Evolutionary conservation across 2,888 invertebrate genomes (phyloP), one percentile per base, ranked within the genome.

Genomic region (Desoria tigrina): DNA sequence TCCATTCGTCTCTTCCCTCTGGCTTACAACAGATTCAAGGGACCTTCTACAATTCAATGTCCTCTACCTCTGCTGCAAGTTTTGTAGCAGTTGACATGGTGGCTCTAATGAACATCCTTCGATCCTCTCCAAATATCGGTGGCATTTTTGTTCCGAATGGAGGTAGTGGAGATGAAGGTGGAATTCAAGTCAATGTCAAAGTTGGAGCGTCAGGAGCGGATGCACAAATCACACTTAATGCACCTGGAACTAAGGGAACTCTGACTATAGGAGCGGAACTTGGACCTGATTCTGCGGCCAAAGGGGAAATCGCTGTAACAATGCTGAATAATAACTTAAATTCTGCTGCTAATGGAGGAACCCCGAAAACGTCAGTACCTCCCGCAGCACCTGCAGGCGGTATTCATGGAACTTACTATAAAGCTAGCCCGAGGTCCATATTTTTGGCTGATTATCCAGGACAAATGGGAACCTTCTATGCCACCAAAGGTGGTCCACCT

Each of bases 381-480:
- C 45, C 45, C 16, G 16, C 45, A 21, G 21, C 16, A 4, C 45
- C 45, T n/a, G 45, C n/a, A 9, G 45, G 45, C 4, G 7, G 18
- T 51, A 24, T 51, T 51, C 51, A 51, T 24, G 51, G 51, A 21
- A 24, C 51, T 18, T 51, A 23, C 24, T 51, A 51, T 24, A 51
- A 51, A 51, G 26, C 16, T 3, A 7, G 23, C 16, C 51, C 51
- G 6, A 23, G 7, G 21, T 7, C 6, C 26, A 24, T 51, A 4
- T 51, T 51, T 16, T 7, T 51, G 14, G 21, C 26, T 16, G 51
- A 51, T 16, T 51, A 23, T 24, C 51, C 51, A 4, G 51, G 51
- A 24, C 7, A 9, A 21, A 21, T 23, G 26, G 51, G 51, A 6
- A 51, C 51, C 23, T 51, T 51, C 23, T 51, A 23, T 24, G 23